Evolutionary conservation across 2,888 invertebrate species (phyloP), one percentile per base, ranked within the genome.

Genomic region (Diarsia mendica): DNA sequence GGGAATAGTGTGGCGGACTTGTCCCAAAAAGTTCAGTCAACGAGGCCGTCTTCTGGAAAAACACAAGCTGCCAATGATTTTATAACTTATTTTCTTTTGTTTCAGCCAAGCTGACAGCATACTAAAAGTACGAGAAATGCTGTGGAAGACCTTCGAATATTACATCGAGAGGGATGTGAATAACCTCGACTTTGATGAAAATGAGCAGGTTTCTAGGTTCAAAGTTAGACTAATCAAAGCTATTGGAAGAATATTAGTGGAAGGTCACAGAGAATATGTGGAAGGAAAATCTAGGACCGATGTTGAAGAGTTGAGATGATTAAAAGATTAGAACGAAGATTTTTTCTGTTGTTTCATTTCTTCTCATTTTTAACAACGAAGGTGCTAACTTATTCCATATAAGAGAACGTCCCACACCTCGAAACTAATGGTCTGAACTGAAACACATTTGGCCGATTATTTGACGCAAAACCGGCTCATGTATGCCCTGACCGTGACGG

Each of bases 61-160:
- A 28, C 28, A 28, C 28, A 28, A 28, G 28, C 28, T 28, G 2
- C 28, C 28, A 28, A 28, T 28, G 28, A 28, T 28, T 28, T 28
- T 28, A 28, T 28, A 28, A 39, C 39, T 13, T 66, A 5, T 33
- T 73, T 44, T 68, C 18, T 18, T 67, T 85, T 75, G 63, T 96
- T 96, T 65, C 94, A 97, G 97, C 51, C 95, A 97, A 91, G 97
- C 97, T 0, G 89, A 94, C 5, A 60, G 85, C 9, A 88, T 97
- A 9, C 71, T 97, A 1, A 91, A 94, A 82, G 91, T 96, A 0
- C 93, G 96, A 28, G 93, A 96, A 82, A 94, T 96, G 90, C 88
- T 97, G 4, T 97, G 97, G 96, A 90, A 88, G 8, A 92, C 97
- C 2, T 91, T 97, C 13, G 87, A 96, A 6, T 97, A 97, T 82